Conservation (phyloP, 1,140 invertebrate genomes). For the Drosophila sturtevanti region DNA sequence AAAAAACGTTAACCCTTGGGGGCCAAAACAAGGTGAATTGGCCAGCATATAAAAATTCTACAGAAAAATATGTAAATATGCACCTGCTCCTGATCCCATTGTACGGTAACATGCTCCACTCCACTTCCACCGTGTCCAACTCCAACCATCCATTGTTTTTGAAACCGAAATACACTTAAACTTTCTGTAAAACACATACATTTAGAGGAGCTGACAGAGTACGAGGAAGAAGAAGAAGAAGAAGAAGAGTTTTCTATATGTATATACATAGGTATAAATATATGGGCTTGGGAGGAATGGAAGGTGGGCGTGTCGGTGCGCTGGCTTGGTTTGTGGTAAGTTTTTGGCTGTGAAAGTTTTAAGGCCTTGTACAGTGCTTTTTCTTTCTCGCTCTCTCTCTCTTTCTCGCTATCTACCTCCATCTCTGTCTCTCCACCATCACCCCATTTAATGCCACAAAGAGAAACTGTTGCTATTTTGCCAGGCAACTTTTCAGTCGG, state of each 20-base stretch:
- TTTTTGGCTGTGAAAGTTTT: conserved; percentile 64
- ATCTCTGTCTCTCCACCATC: no score
- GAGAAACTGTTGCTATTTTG: conserved; percentile 76
- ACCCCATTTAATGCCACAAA: conserved; percentile 7
- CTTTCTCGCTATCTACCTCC: no score
- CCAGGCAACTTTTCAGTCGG: conserved; percentile 43
- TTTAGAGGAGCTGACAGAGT: background rate
- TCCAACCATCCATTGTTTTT: background rate
- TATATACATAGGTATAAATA: no score
- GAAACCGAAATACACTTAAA: conserved; percentile 64
- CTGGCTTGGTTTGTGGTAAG: conserved; percentile 40
- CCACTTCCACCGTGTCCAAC: background rate
- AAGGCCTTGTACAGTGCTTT: background rate
- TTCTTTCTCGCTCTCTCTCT: background rate
- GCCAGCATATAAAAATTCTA: conserved; percentile 23
- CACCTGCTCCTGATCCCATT: conserved; percentile 57
- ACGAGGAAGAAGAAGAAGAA: background rate
- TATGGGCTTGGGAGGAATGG: background rate
- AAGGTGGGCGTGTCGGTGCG: background rate
- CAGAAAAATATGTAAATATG: conserved; percentile 75
- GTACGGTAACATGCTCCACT: background rate
- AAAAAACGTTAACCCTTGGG: background rate
- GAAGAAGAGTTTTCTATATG: background rate
- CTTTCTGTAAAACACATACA: conserved; percentile 46
- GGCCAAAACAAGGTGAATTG: background rate